These are phyloP conservation scores for Prunella strophiata DNA, from an alignment of 2,797 vertebrate genomes.

Conservation along the genomic window DNA sequence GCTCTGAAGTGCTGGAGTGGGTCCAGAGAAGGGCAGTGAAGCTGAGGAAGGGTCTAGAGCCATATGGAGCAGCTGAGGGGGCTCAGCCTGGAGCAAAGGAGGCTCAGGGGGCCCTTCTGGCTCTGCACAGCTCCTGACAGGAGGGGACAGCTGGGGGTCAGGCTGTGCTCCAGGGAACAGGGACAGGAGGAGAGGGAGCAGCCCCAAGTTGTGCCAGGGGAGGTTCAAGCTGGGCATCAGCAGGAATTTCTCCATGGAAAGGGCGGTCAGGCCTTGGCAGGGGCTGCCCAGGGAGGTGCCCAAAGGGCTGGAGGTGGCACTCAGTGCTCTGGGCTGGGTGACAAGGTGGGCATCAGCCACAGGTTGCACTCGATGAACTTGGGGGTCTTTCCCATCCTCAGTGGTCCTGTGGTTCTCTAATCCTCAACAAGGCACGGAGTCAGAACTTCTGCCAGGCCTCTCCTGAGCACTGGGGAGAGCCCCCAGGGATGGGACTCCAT, in stretches of 20 bases:
- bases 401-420: not conserved
- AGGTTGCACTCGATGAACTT: not conserved
- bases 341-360: not conserved
- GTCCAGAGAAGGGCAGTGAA: not conserved
- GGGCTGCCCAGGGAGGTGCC: not conserved
- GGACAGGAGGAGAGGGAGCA: fast-evolving
- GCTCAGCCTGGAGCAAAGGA: not conserved
- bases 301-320: not conserved
- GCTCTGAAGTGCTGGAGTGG: not conserved
- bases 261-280: fast-evolving
- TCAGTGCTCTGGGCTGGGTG: not conserved
- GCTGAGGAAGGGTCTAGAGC: not conserved
- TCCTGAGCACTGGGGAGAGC: slow-evolving; percentile 24
- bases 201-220: not conserved
- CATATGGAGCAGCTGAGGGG: not conserved
- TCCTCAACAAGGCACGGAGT: not conserved
- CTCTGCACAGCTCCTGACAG: not conserved
- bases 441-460: slow-evolving; percentile 50
- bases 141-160: fast-evolving
- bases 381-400: not conserved
- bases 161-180: not conserved
- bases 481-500: slow-evolving; percentile 64
- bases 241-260: not conserved
- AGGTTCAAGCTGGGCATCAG: fast-evolving
- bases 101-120: not conserved